Evolutionary conservation across 2,888 invertebrate genomes (phyloP).

Genomic region (Caenorhabditis doughertyi): DNA sequence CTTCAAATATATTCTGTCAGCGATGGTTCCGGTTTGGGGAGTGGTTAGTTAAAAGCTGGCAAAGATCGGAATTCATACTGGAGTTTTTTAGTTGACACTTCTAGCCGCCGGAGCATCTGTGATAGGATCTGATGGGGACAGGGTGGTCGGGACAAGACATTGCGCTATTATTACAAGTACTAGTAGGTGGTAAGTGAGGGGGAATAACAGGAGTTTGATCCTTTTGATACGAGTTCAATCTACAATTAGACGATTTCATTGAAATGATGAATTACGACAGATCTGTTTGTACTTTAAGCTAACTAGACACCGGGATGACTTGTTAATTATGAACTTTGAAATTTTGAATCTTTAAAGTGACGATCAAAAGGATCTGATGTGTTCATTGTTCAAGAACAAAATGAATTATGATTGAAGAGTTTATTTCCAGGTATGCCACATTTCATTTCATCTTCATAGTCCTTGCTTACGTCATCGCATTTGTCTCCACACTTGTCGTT

Average conservation of each 20-base stretch:
- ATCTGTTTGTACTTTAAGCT: too few species aligned
- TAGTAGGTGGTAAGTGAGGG: conserved; percentile 60
- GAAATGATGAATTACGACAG: too few species aligned
- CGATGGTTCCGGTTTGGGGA: conserved; percentile 59
- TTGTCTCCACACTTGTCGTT: conserved; percentile 66
- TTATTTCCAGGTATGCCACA: conserved; percentile 71
- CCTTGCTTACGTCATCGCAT: conserved; percentile 72
- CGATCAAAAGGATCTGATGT: too few species aligned
- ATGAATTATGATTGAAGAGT: not conserved
- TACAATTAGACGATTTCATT: too few species aligned
- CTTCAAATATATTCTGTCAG: conserved; percentile 55
- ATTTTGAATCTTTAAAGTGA: not conserved
- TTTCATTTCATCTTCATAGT: conserved; percentile 75
- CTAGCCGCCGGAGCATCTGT: conserved; percentile 66
- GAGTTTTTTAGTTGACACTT: conserved; percentile 63
- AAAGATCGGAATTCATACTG: not conserved
- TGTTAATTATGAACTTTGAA: too few species aligned
- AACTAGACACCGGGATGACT: too few species aligned
- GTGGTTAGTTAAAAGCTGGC: conserved; percentile 42
- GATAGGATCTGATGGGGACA: conserved; percentile 52
- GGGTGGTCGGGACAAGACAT: conserved; percentile 66
- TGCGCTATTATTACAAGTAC: conserved; percentile 78
- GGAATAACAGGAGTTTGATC: not conserved
- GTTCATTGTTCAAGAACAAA: too few species aligned
- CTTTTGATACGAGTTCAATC: too few species aligned